phyloP scores from a whole-genome alignment of 2,113 vertebrate species.

The Meles meles region DNA sequence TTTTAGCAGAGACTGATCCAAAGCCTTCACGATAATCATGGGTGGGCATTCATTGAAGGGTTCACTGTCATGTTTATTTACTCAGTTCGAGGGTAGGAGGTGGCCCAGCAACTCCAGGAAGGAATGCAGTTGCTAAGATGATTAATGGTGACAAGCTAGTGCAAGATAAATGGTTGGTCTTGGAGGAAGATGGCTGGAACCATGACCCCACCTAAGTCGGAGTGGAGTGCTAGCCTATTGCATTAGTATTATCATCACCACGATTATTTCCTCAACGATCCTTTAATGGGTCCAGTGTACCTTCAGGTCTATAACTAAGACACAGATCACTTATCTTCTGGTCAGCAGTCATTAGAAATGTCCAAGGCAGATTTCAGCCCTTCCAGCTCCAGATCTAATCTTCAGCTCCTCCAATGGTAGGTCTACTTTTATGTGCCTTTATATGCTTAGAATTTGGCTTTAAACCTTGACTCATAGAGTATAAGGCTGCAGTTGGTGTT shows the following conservation, averaged over 20 bases:
- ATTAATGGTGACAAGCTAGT: not conserved
- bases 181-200: not conserved
- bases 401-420: not conserved
- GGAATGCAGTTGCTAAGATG: not conserved
- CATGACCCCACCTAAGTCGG: not conserved
- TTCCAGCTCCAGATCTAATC: not conserved
- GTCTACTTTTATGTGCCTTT: not conserved
- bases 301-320: constrained; percentile 41
- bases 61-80: constrained; percentile 55
- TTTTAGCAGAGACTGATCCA: not conserved
- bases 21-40: not conserved
- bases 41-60: constrained; percentile 45
- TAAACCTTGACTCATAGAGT: not conserved
- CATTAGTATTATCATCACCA: not conserved
- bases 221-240: not conserved
- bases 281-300: constrained; percentile 45
- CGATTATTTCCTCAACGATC: not conserved
- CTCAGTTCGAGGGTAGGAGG: constrained; percentile 30
- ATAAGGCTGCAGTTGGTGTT: not conserved
- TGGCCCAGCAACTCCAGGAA: not conserved
- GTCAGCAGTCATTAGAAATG: constrained; percentile 1
- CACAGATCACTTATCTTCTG: constrained; percentile 23
- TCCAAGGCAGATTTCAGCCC: not conserved
- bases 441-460: not conserved
- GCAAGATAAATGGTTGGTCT: not conserved